These are phyloP conservation scores for Ectemnius lituratus DNA, from an alignment of 2,888 invertebrate species.

Conservation along the genomic window DNA sequence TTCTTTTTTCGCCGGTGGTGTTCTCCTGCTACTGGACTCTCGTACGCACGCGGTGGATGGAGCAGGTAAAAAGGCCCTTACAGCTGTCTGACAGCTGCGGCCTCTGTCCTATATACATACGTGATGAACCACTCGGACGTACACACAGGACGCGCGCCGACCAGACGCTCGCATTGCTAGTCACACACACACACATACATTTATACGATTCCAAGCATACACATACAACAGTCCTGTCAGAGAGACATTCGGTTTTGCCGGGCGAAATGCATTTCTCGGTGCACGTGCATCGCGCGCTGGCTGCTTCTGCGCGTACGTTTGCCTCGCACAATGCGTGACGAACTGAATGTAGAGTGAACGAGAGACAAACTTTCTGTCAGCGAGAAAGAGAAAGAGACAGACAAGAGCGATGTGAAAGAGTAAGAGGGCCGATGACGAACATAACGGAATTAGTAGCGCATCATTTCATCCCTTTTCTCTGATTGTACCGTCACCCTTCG, in stretches of 20 bases:
- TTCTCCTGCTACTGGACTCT: constrained; percentile 62
- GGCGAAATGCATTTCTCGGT: constrained; percentile 50
- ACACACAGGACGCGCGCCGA: constrained; percentile 26
- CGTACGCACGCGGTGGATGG: constrained; percentile 64
- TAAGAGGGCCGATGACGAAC: constrained; percentile 53
- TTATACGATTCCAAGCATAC: neutral
- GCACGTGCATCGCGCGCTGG: constrained; percentile 51
- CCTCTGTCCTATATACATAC: constrained; percentile 77
- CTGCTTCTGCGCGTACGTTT: constrained; percentile 34
- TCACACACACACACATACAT: neutral
- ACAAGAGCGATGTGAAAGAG: neutral
- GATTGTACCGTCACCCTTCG: constrained; percentile 37
- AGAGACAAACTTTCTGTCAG: neutral
- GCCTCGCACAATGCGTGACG: constrained; percentile 53
- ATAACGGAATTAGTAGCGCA: constrained; percentile 74
- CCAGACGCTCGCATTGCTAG: constrained; percentile 12
- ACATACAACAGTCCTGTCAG: neutral
- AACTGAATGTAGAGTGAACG: constrained; percentile 14
- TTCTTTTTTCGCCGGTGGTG: constrained; percentile 57
- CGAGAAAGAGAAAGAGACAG: neutral
- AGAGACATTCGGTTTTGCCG: constrained; percentile 3
- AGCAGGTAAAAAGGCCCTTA: constrained; percentile 77
- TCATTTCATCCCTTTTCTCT: constrained; percentile 71
- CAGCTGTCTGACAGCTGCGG: constrained; percentile 78
- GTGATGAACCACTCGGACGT: constrained; percentile 68